These are phyloP conservation scores for Parnassius orleans DNA, from an alignment of 2,888 invertebrate genomes.

Conservation along the genomic window DNA sequence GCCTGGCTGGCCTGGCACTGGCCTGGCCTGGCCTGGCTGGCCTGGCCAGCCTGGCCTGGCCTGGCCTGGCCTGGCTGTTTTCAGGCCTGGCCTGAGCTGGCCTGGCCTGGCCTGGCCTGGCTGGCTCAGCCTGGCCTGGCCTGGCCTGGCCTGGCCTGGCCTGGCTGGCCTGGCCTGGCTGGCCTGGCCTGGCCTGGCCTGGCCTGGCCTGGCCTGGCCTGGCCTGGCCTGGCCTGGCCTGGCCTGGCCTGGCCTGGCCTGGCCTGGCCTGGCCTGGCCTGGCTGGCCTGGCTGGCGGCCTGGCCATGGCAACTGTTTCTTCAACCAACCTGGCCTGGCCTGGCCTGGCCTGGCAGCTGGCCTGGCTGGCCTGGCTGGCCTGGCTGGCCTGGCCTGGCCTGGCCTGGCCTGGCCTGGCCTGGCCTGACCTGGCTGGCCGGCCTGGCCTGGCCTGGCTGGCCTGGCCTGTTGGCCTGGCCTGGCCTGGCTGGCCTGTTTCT, in stretches of 20 bases:
- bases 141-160: neutral
- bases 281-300: slow-evolving; percentile 29
- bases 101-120: slow-evolving; percentile 4
- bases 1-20: slow-evolving; percentile 18
- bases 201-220: slow-evolving; percentile 31
- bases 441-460: slow-evolving; percentile 6
- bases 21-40: slow-evolving; percentile 23
- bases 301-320: no score
- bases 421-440: no score
- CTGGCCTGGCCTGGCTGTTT: slow-evolving; percentile 15
- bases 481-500: slow-evolving; percentile 9
- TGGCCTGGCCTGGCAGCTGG: no score
- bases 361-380: no score
- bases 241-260: slow-evolving; percentile 30
- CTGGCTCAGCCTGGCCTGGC: no score
- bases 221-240: no score
- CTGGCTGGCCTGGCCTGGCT: slow-evolving; percentile 26
- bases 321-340: slow-evolving; percentile 28
- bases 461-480: slow-evolving; percentile 7
- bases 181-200: slow-evolving; percentile 31
- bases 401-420: slow-evolving; percentile 18
- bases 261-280: slow-evolving; percentile 28
- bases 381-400: no score
- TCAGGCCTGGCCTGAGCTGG: slow-evolving; percentile 29
- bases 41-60: no score